A percentile compares a stretch with the other conserved stretches of the same genome.
Evolutionary conservation across 1,140 invertebrate species (phyloP).

Genomic region (Eufriesea mexicana): DNA sequence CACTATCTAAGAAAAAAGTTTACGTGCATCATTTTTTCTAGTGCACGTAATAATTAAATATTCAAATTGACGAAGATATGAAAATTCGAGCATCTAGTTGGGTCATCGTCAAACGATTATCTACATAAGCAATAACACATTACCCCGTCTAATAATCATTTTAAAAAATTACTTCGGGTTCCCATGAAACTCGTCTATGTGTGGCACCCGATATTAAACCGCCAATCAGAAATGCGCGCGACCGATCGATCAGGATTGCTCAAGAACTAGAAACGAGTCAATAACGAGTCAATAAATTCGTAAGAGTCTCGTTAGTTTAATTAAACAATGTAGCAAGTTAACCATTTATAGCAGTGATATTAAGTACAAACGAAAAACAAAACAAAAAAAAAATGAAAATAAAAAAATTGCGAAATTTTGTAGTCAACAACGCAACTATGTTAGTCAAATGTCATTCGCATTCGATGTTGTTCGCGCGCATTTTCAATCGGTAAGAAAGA

Average conservation of each 20-base stretch:
- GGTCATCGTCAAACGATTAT: neutral
- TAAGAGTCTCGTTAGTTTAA: slow-evolving; percentile 48
- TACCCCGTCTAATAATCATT: slow-evolving; percentile 2
- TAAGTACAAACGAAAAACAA: slow-evolving; percentile 54
- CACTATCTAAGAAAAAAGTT: neutral
- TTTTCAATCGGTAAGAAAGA: slow-evolving; percentile 14
- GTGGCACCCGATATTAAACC: slow-evolving; percentile 1
- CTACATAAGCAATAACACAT: slow-evolving; percentile 45
- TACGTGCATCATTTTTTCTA: neutral
- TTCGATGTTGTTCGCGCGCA: slow-evolving; percentile 36
- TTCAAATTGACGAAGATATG: neutral
- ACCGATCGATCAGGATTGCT: slow-evolving; percentile 39
- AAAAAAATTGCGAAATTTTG: neutral
- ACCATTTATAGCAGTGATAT: slow-evolving; percentile 56
- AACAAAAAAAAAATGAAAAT: neutral
- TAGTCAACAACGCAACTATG: neutral
- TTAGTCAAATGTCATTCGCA: neutral
- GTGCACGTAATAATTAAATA: neutral
- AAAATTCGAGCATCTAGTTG: slow-evolving; percentile 14
- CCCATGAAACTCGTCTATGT: slow-evolving; percentile 10
- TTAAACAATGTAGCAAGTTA: slow-evolving; percentile 36
- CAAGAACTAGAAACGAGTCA: slow-evolving; percentile 57
- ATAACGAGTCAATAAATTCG: slow-evolving; percentile 63
- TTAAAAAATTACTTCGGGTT: neutral
- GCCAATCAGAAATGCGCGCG: slow-evolving; percentile 2